Percentiles rank a stretch among this genome's conserved stretches.
phyloP scores from a whole-genome alignment of 2,113 vertebrate genomes.

The Natator depressus region DNA sequence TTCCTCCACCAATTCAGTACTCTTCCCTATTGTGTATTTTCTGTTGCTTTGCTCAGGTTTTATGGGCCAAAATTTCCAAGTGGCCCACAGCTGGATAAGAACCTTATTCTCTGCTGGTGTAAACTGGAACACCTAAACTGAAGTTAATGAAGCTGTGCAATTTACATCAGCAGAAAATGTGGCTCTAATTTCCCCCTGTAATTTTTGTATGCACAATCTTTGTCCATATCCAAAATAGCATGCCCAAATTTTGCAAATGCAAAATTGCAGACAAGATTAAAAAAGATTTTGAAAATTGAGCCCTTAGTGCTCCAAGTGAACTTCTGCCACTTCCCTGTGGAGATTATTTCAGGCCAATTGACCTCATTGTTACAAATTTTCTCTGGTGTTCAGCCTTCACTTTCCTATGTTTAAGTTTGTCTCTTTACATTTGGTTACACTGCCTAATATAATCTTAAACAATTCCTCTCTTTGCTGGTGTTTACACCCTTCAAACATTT shows the following conservation, averaged over 20 bases:
- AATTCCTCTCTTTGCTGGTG: conserved; percentile 63
- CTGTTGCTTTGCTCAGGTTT: background rate
- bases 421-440: conserved; percentile 60
- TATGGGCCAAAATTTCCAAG: background rate
- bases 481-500: conserved; percentile 68
- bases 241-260: background rate
- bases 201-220: fast-evolving
- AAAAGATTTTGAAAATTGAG: background rate
- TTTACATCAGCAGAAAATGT: background rate
- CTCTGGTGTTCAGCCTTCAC: conserved; percentile 9
- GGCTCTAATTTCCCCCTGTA: background rate
- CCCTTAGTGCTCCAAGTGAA: background rate
- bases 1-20: background rate
- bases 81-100: background rate
- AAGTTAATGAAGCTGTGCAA: background rate
- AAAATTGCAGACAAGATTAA: background rate
- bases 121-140: background rate
- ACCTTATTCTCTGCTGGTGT: fast-evolving
- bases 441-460: conserved; percentile 47
- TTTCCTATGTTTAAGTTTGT: conserved; percentile 56
- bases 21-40: background rate
- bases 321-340: background rate
- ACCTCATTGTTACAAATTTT: background rate
- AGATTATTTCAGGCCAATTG: background rate
- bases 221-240: background rate